These are phyloP conservation scores for Mongoloraphidia duomilia DNA, from an alignment of 2,888 invertebrate species.

Conservation along the genomic window DNA sequence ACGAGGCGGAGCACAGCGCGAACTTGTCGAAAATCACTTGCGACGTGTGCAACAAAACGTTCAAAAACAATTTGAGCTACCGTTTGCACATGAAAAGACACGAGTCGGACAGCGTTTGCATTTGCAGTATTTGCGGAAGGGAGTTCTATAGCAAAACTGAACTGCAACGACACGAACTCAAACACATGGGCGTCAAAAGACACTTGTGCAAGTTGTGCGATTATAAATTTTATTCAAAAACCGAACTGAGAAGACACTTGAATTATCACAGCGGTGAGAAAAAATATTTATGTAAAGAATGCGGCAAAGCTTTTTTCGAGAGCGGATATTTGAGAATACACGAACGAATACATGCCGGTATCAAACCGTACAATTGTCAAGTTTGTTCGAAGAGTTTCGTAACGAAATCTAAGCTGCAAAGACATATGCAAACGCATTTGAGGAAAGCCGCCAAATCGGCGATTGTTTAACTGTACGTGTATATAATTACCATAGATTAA, in stretches of 20 bases:
- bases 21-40: conserved; percentile 15
- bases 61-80: conserved; percentile 20
- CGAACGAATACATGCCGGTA: conserved; percentile 24
- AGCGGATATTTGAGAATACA: conserved; percentile 25
- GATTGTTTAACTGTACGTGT: conserved; percentile 20
- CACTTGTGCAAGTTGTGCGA: conserved; percentile 22
- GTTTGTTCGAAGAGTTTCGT: conserved; percentile 24
- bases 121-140: conserved; percentile 21
- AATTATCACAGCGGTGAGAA: conserved; percentile 25
- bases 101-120: conserved; percentile 19
- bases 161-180: conserved; percentile 22
- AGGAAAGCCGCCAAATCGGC: background rate
- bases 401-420: conserved; percentile 23
- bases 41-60: conserved; percentile 20
- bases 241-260: conserved; percentile 23
- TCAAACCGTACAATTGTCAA: conserved; percentile 22
- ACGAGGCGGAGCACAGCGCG: conserved; percentile 17
- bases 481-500: conserved; percentile 23
- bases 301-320: conserved; percentile 23
- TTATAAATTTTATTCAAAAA: conserved; percentile 22
- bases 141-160: conserved; percentile 23
- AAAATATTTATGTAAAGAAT: conserved; percentile 21
- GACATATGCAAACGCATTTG: conserved; percentile 22
- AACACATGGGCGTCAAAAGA: conserved; percentile 20
- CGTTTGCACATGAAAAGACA: conserved; percentile 24